Percentiles rank a stretch among this genome's conserved stretches.
These are phyloP conservation scores for Drosophila pseudoobscura DNA, from an alignment of 1,140 invertebrate species.

Conservation along the genomic window DNA sequence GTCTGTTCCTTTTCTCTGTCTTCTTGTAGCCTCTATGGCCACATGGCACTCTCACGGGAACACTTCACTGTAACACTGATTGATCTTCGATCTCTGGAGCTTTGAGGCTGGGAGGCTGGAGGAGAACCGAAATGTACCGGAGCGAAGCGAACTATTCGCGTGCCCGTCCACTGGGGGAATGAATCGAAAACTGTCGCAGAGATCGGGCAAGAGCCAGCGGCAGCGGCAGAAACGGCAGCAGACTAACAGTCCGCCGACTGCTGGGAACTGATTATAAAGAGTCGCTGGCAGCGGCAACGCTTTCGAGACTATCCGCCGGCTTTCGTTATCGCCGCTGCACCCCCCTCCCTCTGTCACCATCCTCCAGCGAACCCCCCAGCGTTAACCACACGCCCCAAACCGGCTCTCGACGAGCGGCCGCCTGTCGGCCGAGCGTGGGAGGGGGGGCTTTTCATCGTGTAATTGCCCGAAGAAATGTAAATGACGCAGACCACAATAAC, in stretches of 20 bases:
- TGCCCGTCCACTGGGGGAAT: constrained; percentile 61
- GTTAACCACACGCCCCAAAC: constrained; percentile 22
- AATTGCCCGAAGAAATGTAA: constrained; percentile 44
- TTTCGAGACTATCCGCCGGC: constrained; percentile 73
- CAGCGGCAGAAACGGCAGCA: constrained; percentile 45
- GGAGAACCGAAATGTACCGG: constrained; percentile 18
- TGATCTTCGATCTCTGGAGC: neutral
- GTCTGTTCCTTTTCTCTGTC: constrained; percentile 8
- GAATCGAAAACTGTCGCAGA: constrained; percentile 47
- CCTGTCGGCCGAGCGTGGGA: no score
- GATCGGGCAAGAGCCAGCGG: constrained; percentile 40
- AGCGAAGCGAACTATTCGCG: constrained; percentile 57
- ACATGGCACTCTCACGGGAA: constrained; percentile 55
- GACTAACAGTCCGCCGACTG: constrained; percentile 56
- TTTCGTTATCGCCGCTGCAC: constrained; percentile 48
- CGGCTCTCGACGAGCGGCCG: constrained; percentile 23
- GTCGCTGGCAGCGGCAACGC: constrained; percentile 51
- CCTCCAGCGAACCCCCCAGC: neutral
- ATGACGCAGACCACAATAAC: constrained; percentile 33
- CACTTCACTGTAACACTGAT: constrained; percentile 28
- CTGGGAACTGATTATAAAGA: constrained; percentile 74
- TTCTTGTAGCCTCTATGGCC: constrained; percentile 48
- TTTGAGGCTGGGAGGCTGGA: constrained; percentile 9
- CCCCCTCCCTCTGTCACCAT: neutral
- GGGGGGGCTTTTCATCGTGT: constrained; percentile 51